Base-by-base conservation (phyloP, 2,113 vertebrate species). In the Marmota monax region DNA sequence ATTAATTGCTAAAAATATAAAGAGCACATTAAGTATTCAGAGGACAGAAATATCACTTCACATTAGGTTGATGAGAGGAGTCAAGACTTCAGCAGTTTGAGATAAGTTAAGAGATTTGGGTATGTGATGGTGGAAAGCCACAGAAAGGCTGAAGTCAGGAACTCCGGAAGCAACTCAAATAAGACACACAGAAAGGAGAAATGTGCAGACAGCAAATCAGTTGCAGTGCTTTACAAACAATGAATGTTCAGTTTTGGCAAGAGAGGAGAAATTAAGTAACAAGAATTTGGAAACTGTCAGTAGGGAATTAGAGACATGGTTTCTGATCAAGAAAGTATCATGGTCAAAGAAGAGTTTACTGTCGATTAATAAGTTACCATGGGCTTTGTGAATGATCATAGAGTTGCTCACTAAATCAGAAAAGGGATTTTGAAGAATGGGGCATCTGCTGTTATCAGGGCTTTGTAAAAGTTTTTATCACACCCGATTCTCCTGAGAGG, bases 241-340 rank as follows among this genome's bases (percentile, higher is more conserved):
- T 78, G 80, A 76, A 12, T 83, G 5, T 22, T 93, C 32, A 63
- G 13, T 23, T 58, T 90, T 1, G 13, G 18, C 1, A 0, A 84
- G 34, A 83, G 32, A 94, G 17, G 23, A 65, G 10, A 93, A 76
- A 22, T 83, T 94, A 58, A 12, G 63, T 34, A 37, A 17, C 8
- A 94, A 37, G 32, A 89, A 34, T 39, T 39, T 76, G 25, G n/a
- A 4, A 34, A 53, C 76, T 87, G 65, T 56, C 48, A 56, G 2
- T 29, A 9, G 11, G 25, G 20, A 87, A 27, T 70, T 48, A 58
- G 61, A 79, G 23, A 74, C 5, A 39, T 5, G 5, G 9, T 78
- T 79, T 63, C n/a, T 86, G 58, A 92, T 37, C n/a, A 91, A 93
- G 69, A 74, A 73, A 78, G n/a, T 51, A 42, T 51, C 27, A 51